A percentile compares a stretch with the other conserved stretches of the same genome.
Evolutionary conservation across 2,797 vertebrate genomes (phyloP).

Genomic region (Enteromius paludinosus): DNA sequence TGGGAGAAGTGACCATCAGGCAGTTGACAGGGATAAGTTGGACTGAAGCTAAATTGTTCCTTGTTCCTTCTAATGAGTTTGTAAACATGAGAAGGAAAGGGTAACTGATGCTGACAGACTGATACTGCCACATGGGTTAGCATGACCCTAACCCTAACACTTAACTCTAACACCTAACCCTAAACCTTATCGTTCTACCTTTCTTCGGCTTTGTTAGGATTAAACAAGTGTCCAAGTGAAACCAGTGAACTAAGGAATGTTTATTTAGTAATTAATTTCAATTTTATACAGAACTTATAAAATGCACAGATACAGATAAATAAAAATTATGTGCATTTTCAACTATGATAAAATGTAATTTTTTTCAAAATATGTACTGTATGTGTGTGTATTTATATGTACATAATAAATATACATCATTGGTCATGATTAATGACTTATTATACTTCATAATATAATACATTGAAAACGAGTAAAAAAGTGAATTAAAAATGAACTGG

Average conservation of each 20-base stretch:
- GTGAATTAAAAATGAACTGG: neutral
- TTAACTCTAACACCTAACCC: constrained; percentile 13
- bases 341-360: no score
- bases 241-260: neutral
- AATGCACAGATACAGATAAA: no score
- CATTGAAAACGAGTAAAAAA: neutral
- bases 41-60: constrained; percentile 45
- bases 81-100: constrained; percentile 46
- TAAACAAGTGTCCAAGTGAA: neutral
- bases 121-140: constrained; percentile 33
- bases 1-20: constrained; percentile 38
- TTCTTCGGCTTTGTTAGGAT: neutral
- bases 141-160: constrained; percentile 6
- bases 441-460: neutral
- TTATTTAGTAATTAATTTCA: neutral
- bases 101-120: constrained; percentile 54
- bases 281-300: neutral
- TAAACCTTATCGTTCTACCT: constrained; percentile 4
- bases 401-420: no score
- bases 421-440: no score
- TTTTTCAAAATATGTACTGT: no score
- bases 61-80: constrained; percentile 53
- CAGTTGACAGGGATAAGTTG: constrained; percentile 28
- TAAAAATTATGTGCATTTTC: no score
- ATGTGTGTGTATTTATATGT: no score